phyloP scores from a whole-genome alignment of 2,113 vertebrate genomes.

The Pachyramphus minor region DNA sequence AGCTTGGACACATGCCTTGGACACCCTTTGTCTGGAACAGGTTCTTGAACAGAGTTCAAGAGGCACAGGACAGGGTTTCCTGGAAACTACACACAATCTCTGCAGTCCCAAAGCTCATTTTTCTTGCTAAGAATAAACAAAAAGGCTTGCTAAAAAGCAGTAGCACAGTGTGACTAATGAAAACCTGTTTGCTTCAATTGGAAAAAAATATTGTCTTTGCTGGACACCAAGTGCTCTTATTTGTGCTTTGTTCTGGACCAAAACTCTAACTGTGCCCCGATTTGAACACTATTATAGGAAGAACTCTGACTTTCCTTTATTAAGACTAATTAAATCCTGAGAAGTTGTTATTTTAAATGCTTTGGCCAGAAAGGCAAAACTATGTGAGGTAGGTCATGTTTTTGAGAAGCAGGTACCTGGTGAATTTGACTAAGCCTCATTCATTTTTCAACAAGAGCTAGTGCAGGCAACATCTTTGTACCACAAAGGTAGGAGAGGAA shows the following conservation, averaged over 20 bases:
- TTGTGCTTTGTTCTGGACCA: neutral
- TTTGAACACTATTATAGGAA: neutral
- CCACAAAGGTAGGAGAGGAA: neutral
- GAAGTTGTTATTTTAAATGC: neutral
- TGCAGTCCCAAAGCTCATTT: neutral
- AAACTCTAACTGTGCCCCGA: neutral
- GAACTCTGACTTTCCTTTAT: neutral
- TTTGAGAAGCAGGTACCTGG: neutral
- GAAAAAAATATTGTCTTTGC: neutral
- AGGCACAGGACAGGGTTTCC: neutral
- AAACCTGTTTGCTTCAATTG: neutral
- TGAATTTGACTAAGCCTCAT: neutral
- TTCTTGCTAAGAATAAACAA: neutral
- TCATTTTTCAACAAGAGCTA: neutral
- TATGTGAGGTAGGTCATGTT: neutral
- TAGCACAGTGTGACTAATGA: neutral
- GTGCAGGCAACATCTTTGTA: neutral
- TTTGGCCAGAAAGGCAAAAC: neutral
- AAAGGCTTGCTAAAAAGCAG: neutral
- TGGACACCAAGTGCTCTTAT: neutral
- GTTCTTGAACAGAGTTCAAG: neutral
- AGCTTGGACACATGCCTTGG: neutral
- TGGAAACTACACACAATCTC: neutral
- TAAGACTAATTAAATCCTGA: neutral
- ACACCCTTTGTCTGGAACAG: neutral